These are phyloP conservation scores for Atherinosoma microstoma DNA, from an alignment of 2,797 vertebrate species.

Conservation along the genomic window DNA sequence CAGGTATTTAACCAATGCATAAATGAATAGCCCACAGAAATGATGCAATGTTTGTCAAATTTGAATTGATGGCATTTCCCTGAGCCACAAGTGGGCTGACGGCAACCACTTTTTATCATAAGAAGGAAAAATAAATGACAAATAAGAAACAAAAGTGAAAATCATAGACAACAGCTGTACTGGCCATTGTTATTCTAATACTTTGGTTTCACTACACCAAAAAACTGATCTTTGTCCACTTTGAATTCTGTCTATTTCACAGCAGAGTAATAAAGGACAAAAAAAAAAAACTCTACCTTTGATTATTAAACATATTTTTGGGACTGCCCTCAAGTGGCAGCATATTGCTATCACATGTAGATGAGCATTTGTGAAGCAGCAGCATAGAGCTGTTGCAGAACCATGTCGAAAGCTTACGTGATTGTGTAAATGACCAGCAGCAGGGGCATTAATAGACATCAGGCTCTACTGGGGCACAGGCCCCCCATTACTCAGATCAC, in stretches of 20 bases:
- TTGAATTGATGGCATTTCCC: neutral
- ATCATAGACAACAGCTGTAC: no score
- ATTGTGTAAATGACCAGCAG: no score
- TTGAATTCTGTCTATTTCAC: neutral
- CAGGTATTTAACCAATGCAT: no score
- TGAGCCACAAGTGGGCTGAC: neutral
- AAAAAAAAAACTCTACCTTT: no score
- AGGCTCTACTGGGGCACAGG: no score
- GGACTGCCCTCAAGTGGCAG: neutral
- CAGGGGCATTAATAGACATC: no score
- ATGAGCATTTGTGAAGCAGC: no score
- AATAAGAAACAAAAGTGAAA: no score
- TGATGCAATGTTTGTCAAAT: no score
- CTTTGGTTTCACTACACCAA: neutral
- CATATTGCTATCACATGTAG: neutral
- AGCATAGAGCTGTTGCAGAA: neutral
- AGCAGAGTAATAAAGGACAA: neutral
- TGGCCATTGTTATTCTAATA: neutral
- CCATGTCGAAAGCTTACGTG: neutral
- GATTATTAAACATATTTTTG: neutral
- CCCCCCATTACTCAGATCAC: no score
- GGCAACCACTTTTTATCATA: neutral
- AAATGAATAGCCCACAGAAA: no score
- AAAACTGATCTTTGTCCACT: neutral
- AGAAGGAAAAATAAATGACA: neutral